Conservation (phyloP, 2,797 vertebrate genomes). For the Peromyscus melanophrys region DNA sequence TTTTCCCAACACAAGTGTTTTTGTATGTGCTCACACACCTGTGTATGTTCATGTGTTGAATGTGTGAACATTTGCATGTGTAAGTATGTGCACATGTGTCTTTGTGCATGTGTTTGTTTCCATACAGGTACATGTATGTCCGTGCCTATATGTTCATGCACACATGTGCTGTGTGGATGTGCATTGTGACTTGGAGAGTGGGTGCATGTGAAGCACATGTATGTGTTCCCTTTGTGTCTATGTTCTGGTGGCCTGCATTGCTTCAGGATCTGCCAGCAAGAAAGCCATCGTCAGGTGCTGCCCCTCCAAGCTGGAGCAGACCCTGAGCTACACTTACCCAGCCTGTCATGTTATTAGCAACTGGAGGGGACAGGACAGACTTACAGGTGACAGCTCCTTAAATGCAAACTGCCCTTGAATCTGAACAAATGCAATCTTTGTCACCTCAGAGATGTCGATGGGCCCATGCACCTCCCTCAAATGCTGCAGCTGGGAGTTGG, state of each 20-base stretch:
- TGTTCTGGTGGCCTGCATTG: neutral
- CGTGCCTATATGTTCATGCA: no score
- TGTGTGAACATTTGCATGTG: no score
- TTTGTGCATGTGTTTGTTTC: no score
- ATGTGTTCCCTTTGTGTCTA: neutral
- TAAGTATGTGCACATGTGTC: no score
- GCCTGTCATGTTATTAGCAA: neutral
- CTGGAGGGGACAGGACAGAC: neutral
- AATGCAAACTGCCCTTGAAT: neutral
- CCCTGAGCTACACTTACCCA: neutral
- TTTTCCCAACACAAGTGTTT: no score
- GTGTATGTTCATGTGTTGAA: no score
- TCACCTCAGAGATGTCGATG: neutral
- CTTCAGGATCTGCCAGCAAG: neutral
- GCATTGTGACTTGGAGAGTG: neutral
- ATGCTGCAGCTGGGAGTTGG: neutral
- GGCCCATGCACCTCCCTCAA: neutral
- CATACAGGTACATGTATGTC: no score
- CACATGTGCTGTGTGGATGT: neutral
- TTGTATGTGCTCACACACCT: no score
- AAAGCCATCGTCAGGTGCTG: neutral
- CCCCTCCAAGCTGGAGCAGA: neutral
- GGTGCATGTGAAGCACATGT: neutral
- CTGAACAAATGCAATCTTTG: neutral
- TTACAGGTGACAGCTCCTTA: neutral